Conservation (phyloP, 2,888 invertebrate species). For the Kryphioiulus occultus region DNA sequence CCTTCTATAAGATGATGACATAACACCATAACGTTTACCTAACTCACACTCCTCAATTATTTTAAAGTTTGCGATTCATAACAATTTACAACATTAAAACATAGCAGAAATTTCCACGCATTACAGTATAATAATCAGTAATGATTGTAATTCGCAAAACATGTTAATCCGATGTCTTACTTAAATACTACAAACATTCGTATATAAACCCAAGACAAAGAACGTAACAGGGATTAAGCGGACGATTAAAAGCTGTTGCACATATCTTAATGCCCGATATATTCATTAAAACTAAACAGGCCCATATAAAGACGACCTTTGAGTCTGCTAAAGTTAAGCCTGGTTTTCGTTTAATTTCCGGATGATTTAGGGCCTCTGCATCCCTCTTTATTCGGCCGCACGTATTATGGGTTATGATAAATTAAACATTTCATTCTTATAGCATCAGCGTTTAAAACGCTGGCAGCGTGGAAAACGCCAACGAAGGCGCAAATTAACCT, state of each 20-base stretch:
- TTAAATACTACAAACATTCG: no score
- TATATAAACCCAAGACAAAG: no score
- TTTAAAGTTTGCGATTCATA: no score
- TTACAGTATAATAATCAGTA: neutral
- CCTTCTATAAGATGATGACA: no score
- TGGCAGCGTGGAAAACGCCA: neutral
- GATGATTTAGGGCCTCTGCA: neutral
- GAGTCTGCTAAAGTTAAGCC: neutral
- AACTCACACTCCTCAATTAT: no score
- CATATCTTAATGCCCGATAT: neutral
- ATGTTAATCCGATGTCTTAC: no score
- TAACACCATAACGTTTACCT: no score
- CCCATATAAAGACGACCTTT: no score
- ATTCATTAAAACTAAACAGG: neutral
- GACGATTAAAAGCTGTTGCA: neutral
- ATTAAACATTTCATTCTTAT: neutral
- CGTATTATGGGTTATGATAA: neutral
- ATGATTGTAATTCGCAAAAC: no score
- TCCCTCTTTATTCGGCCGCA: neutral
- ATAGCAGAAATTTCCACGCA: no score
- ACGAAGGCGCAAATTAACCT: slow-evolving; percentile 7
- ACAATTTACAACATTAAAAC: no score
- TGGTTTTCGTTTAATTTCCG: neutral
- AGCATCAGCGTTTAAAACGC: neutral
- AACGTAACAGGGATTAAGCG: no score